Conservation (phyloP, 2,888 invertebrate species). For the Nesidiocoris tenuis region DNA sequence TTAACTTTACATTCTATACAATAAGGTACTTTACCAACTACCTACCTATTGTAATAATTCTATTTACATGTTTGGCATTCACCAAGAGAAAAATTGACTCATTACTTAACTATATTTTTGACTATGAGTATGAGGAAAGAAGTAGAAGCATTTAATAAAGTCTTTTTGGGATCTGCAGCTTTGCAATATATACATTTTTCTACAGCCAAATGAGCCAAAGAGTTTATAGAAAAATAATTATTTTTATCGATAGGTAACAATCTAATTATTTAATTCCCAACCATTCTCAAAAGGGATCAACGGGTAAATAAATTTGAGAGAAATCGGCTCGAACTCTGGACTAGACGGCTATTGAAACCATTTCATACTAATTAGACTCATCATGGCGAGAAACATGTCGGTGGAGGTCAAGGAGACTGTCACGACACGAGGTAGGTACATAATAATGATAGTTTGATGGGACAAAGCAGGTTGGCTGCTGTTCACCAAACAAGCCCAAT, state of each 20-base stretch:
- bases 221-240: constrained; percentile 31
- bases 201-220: constrained; percentile 26
- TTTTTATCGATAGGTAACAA: constrained; percentile 11
- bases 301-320: background rate
- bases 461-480: too few species aligned
- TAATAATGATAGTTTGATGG: too few species aligned
- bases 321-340: too few species aligned
- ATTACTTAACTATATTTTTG: background rate
- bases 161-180: constrained; percentile 15
- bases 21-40: constrained; percentile 3
- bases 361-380: too few species aligned
- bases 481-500: too few species aligned
- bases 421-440: too few species aligned
- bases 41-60: background rate
- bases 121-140: constrained; percentile 16
- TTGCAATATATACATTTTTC: constrained; percentile 30
- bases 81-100: constrained; percentile 8
- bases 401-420: too few species aligned
- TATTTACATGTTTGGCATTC: constrained; percentile 10
- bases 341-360: too few species aligned
- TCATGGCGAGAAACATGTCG: too few species aligned
- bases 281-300: constrained; percentile 1
- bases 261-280: constrained; percentile 11
- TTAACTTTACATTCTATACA: constrained; percentile 9
- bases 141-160: constrained; percentile 21